Conservation (phyloP, 23 tunicate genomes). For the Botrylloides violaceus region DNA sequence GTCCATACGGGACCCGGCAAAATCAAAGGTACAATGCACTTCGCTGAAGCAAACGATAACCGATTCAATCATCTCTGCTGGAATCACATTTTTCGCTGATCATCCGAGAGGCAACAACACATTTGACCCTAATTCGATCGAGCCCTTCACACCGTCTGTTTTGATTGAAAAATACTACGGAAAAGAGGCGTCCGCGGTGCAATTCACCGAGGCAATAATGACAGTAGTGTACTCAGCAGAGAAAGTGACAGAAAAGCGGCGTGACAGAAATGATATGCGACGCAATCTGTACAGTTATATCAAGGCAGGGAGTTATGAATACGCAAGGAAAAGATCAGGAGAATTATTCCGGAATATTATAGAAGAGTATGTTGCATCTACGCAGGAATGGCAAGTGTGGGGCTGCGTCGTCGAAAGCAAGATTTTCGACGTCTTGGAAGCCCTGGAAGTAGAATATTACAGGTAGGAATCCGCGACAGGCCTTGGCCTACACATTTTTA, state of each 20-base stretch:
- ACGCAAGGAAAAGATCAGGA: conserved; percentile 38
- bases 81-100: conserved; percentile 65
- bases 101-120: conserved; percentile 39
- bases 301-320: conserved; percentile 48
- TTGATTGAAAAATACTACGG: conserved; percentile 60
- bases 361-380: conserved; percentile 27
- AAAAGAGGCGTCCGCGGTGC: conserved; percentile 39
- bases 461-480: too few species aligned
- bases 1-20: too few species aligned
- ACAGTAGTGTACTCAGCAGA: conserved; percentile 32
- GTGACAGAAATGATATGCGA: conserved; percentile 40
- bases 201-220: conserved; percentile 47
- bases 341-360: conserved; percentile 18
- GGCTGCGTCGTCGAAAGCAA: not conserved
- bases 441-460: conserved; percentile 50
- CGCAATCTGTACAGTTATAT: conserved; percentile 32
- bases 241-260: not conserved
- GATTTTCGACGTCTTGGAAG: conserved; percentile 20
- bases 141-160: conserved; percentile 44
- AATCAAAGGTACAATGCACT: conserved; percentile 3
- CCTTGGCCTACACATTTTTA: too few species aligned
- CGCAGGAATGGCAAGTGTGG: conserved; percentile 25
- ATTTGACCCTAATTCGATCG: conserved; percentile 22
- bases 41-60: conserved; percentile 27
- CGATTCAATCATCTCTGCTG: conserved; percentile 24